Evolutionary conservation across 2,113 vertebrate species (phyloP).

Genomic region (Gopherus evgoodei): DNA sequence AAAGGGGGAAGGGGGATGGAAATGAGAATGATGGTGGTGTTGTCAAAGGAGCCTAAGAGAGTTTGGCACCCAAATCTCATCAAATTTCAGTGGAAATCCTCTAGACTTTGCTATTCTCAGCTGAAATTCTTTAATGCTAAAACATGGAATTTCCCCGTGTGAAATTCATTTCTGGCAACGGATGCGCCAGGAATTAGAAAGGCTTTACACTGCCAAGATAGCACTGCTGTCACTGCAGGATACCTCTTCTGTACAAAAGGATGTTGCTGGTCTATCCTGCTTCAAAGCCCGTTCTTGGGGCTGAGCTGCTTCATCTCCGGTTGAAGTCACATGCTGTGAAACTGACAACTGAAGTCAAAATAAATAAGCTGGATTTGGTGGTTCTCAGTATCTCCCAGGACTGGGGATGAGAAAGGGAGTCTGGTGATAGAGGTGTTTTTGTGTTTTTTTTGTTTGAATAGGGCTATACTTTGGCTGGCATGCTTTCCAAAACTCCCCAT

Average conservation of each 20-base stretch:
- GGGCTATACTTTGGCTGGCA: not conserved
- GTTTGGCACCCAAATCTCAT: slow-evolving; percentile 53
- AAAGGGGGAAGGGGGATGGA: slow-evolving; percentile 8
- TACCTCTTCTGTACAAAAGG: slow-evolving; percentile 37
- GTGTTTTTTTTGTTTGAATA: not conserved
- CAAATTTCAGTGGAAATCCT: slow-evolving; percentile 36
- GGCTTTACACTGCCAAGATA: slow-evolving; percentile 42
- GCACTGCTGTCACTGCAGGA: slow-evolving; percentile 50
- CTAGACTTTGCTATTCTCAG: slow-evolving; percentile 61
- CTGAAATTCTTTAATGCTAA: slow-evolving; percentile 68
- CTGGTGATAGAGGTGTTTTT: not conserved
- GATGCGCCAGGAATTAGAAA: slow-evolving; percentile 62
- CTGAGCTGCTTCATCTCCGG: slow-evolving; percentile 48
- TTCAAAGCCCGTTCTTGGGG: slow-evolving; percentile 60
- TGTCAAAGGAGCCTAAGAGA: slow-evolving; percentile 52
- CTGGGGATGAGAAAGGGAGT: not conserved
- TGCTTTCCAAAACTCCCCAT: not conserved
- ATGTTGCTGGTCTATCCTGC: slow-evolving; percentile 47
- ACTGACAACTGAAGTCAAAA: slow-evolving; percentile 45
- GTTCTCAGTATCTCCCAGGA: slow-evolving; percentile 3
- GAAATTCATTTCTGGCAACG: slow-evolving; percentile 59
- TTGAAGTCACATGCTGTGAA: slow-evolving; percentile 49
- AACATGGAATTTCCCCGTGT: slow-evolving; percentile 65
- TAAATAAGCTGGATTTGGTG: not conserved
- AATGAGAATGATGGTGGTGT: slow-evolving; percentile 27